Percentiles rank a stretch among this genome's conserved stretches.
phyloP scores from a whole-genome alignment of 1,140 invertebrate species.

The Bombus impatiens region DNA sequence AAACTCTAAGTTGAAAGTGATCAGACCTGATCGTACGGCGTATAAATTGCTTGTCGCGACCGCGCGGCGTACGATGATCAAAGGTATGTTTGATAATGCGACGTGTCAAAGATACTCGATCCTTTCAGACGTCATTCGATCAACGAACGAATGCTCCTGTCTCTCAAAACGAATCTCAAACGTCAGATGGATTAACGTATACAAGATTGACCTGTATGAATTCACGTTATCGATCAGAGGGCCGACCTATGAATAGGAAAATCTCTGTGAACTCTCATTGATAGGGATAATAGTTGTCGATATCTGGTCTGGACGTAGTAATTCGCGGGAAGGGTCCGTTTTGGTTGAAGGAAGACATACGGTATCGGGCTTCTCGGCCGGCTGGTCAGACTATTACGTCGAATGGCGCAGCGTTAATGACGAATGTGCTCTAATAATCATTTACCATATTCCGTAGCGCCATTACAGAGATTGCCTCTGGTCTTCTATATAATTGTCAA shows the following conservation, averaged over 20 bases:
- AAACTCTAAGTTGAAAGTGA: background rate
- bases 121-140: constrained; percentile 5
- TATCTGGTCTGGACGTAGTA: constrained; percentile 27
- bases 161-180: background rate
- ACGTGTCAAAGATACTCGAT: background rate
- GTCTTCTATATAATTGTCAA: background rate
- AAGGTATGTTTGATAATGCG: background rate
- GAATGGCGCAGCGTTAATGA: constrained; percentile 52
- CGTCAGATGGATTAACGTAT: background rate
- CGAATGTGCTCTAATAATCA: constrained; percentile 49
- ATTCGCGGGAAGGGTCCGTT: constrained; percentile 55
- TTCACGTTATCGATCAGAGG: constrained; percentile 25
- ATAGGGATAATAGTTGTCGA: constrained; percentile 22
- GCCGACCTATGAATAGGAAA: constrained; percentile 61
- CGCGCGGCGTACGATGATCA: background rate
- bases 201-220: constrained; percentile 8
- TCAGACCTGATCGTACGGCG: background rate
- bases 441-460: constrained; percentile 2
- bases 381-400: constrained; percentile 31
- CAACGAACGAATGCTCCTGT: background rate
- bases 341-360: constrained; percentile 67
- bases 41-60: background rate
- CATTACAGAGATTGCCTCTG: constrained; percentile 32
- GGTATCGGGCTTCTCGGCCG: constrained; percentile 37
- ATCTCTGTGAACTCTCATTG: constrained; percentile 46